phyloP scores from a whole-genome alignment of 2,113 vertebrate species.

The Seriola aureovittata region DNA sequence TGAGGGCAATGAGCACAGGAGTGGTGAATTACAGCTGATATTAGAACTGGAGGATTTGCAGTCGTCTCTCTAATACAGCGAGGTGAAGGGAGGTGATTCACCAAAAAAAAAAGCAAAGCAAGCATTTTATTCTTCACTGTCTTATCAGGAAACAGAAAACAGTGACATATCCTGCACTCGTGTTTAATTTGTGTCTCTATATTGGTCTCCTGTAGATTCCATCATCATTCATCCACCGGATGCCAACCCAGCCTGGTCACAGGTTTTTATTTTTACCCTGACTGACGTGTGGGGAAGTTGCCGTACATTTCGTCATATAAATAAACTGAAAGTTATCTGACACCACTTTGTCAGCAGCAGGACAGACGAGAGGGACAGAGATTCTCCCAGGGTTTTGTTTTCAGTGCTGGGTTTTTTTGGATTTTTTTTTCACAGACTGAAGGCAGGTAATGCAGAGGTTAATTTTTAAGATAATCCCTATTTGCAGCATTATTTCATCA shows the following conservation, averaged over 20 bases:
- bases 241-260: background rate
- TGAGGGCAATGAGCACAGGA: conserved; percentile 22
- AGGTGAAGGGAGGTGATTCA: conserved; percentile 54
- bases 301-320: conserved; percentile 66
- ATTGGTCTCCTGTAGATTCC: conserved; percentile 32
- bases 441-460: conserved; percentile 16
- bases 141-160: conserved; percentile 33
- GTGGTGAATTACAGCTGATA: conserved; percentile 57
- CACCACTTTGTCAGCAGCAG: conserved; percentile 39
- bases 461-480: conserved; percentile 28
- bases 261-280: conserved; percentile 35
- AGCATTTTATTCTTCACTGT: conserved; percentile 44
- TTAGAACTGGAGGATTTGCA: conserved; percentile 48
- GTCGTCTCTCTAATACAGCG: conserved; percentile 27
- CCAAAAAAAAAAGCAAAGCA: conserved; percentile 47
- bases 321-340: conserved; percentile 48
- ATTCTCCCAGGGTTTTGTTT: conserved; percentile 36
- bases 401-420: background rate
- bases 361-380: conserved; percentile 33
- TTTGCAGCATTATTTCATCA: conserved; percentile 69
- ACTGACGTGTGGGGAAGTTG: conserved; percentile 43
- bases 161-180: conserved; percentile 29
- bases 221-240: conserved; percentile 9
- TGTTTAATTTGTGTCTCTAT: conserved; percentile 33
- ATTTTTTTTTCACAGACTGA: conserved; percentile 5